Conservation (phyloP, 2,113 vertebrate genomes). For the Protobothrops mucrosquamatus region DNA sequence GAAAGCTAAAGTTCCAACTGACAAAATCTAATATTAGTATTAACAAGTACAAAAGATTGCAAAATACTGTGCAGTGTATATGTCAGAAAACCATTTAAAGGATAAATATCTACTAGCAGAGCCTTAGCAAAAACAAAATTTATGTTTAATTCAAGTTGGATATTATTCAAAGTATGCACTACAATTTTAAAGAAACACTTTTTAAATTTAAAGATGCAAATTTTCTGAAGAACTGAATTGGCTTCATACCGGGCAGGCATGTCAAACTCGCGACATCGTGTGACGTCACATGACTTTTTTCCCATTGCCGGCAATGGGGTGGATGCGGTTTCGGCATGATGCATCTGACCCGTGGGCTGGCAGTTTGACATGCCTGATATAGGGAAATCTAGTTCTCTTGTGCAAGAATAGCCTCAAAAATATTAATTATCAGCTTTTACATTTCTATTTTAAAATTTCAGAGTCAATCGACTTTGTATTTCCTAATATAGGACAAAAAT, state of each 20-base stretch:
- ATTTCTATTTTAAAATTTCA: neutral
- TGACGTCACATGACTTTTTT: no score
- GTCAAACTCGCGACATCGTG: no score
- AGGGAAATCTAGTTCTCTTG: neutral
- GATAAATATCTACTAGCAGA: slow-evolving; percentile 3
- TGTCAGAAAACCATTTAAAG: neutral
- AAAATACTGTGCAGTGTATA: neutral
- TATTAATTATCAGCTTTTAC: neutral
- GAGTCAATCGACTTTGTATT: neutral
- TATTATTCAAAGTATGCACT: neutral
- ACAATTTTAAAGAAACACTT: neutral
- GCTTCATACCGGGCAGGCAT: neutral
- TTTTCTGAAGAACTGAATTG: neutral
- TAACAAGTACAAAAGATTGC: neutral
- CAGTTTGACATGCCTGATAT: no score
- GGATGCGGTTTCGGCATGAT: no score
- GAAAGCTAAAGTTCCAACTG: neutral
- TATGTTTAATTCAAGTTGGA: neutral
- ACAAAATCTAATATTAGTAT: neutral
- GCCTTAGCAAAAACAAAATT: neutral
- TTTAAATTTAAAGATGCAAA: neutral
- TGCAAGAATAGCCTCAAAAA: neutral
- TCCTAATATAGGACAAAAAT: neutral
- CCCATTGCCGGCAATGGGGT: no score
- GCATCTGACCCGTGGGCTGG: fast-evolving